Evolutionary conservation across 2,797 vertebrate species (phyloP).

Genomic region (Pseudotriccus pelzelni): DNA sequence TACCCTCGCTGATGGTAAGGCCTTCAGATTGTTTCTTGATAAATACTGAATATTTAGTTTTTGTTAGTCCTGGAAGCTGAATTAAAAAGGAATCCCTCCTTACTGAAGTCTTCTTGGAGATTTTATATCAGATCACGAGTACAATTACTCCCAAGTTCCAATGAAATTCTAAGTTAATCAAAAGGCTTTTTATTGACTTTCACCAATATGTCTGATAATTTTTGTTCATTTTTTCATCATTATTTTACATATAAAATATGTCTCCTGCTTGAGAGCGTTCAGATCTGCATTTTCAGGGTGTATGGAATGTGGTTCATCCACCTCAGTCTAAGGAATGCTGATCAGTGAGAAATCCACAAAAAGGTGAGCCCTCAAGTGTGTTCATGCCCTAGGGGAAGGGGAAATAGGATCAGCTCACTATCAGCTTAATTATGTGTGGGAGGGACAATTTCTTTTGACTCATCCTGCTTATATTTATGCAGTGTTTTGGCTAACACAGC

Average conservation of each 20-base stretch:
- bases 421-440: neutral
- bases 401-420: neutral
- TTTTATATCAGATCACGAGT: neutral
- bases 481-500: neutral
- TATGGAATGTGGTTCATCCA: neutral
- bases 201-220: neutral
- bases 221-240: neutral
- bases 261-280: neutral
- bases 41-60: neutral
- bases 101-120: neutral
- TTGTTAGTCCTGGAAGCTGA: neutral
- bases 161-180: neutral
- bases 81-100: neutral
- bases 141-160: neutral
- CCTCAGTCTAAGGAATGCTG: neutral
- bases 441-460: neutral
- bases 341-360: neutral
- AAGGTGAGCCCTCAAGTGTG: neutral
- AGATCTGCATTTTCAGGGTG: neutral
- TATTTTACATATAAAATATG: neutral
- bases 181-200: neutral
- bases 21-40: neutral
- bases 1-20: neutral
- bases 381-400: neutral
- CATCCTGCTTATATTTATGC: neutral